Evolutionary conservation across 2,797 vertebrate species (phyloP).

Genomic region (Enteromius thamalakanensis): DNA sequence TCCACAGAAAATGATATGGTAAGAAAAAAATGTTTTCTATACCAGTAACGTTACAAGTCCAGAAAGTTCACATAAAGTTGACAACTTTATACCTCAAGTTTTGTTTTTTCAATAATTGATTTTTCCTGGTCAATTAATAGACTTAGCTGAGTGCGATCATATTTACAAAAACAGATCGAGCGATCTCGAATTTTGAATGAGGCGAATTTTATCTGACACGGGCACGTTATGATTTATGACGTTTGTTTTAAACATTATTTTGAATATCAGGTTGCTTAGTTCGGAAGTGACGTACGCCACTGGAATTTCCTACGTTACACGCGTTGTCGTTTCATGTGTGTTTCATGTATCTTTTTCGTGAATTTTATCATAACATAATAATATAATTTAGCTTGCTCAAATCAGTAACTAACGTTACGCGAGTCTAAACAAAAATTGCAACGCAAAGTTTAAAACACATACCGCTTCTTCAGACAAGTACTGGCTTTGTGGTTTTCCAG

Average conservation of each 20-base stretch:
- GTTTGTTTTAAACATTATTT: not conserved
- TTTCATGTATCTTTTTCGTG: too few species aligned
- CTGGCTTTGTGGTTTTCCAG: not conserved
- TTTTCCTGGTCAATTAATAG: not conserved
- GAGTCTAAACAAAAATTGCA: not conserved
- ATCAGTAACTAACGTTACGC: not conserved
- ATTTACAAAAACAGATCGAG: not conserved
- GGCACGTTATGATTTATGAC: not conserved
- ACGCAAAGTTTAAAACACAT: not conserved
- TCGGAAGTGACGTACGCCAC: not conserved
- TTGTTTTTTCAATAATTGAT: not conserved
- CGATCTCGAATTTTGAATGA: not conserved
- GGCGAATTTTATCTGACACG: not conserved
- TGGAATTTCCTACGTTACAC: too few species aligned
- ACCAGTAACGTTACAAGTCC: not conserved
- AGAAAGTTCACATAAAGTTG: not conserved
- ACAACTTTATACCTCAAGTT: not conserved
- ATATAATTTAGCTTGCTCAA: not conserved
- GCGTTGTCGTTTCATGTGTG: not conserved
- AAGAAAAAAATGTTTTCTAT: not conserved
- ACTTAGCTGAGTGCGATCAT: not conserved
- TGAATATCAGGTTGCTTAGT: not conserved
- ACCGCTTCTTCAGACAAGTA: not conserved
- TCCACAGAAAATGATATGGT: not conserved
- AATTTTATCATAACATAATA: not conserved